Conservation (phyloP, 2,797 vertebrate species). For the Huso huso region DNA sequence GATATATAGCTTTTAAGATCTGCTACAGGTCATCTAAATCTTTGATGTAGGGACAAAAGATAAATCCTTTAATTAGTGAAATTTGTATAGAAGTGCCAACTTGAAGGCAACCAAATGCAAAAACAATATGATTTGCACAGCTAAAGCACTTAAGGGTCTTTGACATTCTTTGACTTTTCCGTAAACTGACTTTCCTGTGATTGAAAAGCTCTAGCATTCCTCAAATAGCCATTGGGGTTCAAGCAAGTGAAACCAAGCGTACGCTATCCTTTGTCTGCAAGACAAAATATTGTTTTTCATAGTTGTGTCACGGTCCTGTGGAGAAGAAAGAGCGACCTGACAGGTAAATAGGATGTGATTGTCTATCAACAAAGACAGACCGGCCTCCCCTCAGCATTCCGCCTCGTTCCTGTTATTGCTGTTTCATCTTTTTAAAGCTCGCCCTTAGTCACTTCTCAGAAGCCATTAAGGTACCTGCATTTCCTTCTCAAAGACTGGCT, state of each 20-base stretch:
- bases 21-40: no score
- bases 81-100: no score
- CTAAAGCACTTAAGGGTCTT: constrained; percentile 28
- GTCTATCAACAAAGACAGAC: constrained; percentile 49
- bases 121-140: no score
- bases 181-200: constrained; percentile 29
- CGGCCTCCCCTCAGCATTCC: constrained; percentile 53
- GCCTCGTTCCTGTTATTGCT: constrained; percentile 45
- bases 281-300: constrained; percentile 56
- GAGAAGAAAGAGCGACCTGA: constrained; percentile 53
- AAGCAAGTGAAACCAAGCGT: constrained; percentile 53
- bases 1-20: no score
- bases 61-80: no score
- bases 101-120: no score
- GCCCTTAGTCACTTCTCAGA: constrained; percentile 1
- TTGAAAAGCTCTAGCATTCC: constrained; percentile 34
- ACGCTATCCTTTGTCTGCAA: constrained; percentile 49
- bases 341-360: constrained; percentile 69
- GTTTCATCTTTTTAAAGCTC: constrained; percentile 22
- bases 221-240: constrained; percentile 41
- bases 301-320: constrained; percentile 57
- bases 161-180: constrained; percentile 23
- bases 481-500: neutral
- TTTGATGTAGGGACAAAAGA: no score
- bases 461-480: neutral